These are phyloP conservation scores for zebrafish (Danio rerio) DNA, from an alignment of 2,113 vertebrate genomes.

Conservation along the genomic window DNA sequence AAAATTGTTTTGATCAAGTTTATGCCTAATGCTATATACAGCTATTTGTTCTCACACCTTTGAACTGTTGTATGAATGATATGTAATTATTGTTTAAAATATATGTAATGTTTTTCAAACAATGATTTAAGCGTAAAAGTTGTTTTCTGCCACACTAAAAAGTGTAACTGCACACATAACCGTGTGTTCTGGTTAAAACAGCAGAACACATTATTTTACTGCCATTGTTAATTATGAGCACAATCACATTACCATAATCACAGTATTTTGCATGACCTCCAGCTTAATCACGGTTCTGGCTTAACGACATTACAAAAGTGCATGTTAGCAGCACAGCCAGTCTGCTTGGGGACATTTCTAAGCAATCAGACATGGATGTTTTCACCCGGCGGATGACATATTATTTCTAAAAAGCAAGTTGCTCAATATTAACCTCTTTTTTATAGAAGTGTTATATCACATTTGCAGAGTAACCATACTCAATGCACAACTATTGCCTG, in stretches of 20 bases:
- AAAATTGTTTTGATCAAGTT: too few relatives aligned
- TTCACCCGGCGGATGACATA: neutral
- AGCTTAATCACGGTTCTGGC: neutral
- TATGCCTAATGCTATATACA: too few relatives aligned
- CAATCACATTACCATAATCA: slow-evolving; percentile 18
- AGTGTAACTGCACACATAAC: neutral
- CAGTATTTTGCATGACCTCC: neutral
- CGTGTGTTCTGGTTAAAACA: neutral
- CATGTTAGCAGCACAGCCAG: too few relatives aligned
- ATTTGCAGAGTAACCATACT: neutral
- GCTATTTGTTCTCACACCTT: too few relatives aligned
- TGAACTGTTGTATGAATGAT: too few relatives aligned
- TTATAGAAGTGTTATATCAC: neutral
- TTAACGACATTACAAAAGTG: slow-evolving; percentile 17
- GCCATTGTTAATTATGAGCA: slow-evolving; percentile 7
- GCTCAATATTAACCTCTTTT: neutral
- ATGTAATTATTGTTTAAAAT: too few relatives aligned
- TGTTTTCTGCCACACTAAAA: neutral
- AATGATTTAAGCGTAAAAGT: too few relatives aligned
- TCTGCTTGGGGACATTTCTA: neutral
- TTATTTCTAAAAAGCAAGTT: neutral
- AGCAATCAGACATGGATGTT: neutral
- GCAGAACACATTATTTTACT: neutral
- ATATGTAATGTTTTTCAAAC: too few relatives aligned
- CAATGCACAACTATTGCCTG: neutral